Base-by-base conservation (phyloP, 2,113 vertebrate genomes). In the Crotophaga sulcirostris region DNA sequence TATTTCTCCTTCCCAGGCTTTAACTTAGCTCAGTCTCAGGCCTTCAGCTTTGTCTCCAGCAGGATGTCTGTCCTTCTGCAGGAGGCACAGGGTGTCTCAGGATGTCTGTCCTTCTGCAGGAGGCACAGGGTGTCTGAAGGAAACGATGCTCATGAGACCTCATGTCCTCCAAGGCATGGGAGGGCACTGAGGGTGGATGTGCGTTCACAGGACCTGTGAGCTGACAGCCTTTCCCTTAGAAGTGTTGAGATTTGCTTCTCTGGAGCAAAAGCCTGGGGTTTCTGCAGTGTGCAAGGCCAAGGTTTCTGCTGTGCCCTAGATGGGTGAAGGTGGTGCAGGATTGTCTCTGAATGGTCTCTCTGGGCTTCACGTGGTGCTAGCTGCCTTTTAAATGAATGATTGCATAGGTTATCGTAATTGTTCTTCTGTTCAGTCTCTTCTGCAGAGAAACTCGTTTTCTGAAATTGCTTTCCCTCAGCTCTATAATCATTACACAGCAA, bases 381-480 rank as follows among this genome's bases (percentile, higher is more conserved):
- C 82, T 83, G 85, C 80, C 70, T 52, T 49, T 70, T 15, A 49
- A 78, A 78, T 40, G 36, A 42, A 63, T 49, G 23, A n/a, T 40
- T 47, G 29, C 13, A 10, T 64, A 2, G 64, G 44, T 91, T 84
- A 44, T 51, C 51, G 49, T 9, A 20, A 40, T 23, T 10, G 38
- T 3, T 60, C 44, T 45, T 80, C 52, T 56, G 2, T 47, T 62
- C 83, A 29, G 3, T 66, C 66, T 76, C 87, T 79, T 58, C 59
- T 17, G 9, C 16, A 40, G 69, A 84, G 68, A 93, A 90, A 74
- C 16, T 59, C 2, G 1, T 16, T 78, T n/a, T 42, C 52, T 78
- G 87, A 64, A 82, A 89, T 94, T 87, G 91, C 56, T 59, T 90
- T 70, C 52, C 18, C 68, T 70, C 66, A 26, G 1, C 70, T 90